Conservation (phyloP, 64 coral and sea anemone species). For the Actinia tenebrosa region DNA sequence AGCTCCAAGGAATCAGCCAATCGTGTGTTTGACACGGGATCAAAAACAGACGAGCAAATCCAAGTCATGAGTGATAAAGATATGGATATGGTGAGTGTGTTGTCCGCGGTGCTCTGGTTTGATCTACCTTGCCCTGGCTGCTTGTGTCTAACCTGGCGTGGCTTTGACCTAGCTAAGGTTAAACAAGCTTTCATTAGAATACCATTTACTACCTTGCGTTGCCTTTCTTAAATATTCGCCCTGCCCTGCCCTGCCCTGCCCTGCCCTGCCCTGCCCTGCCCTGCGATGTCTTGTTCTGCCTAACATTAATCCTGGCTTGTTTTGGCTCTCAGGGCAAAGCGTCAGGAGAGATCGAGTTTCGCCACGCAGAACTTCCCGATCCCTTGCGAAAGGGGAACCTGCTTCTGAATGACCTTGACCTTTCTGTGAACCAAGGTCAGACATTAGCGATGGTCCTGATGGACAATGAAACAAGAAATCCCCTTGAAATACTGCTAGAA, state of each 20-base stretch:
- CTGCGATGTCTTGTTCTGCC: too few relatives aligned
- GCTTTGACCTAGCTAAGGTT: too few relatives aligned
- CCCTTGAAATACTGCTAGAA: conserved; percentile 63
- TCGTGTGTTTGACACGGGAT: conserved; percentile 19
- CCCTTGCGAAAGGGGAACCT: conserved; percentile 29
- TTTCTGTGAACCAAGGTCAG: conserved; percentile 28
- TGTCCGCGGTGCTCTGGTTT: too few relatives aligned
- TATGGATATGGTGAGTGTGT: conserved; percentile 23
- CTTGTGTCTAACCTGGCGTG: too few relatives aligned
- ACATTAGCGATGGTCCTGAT: conserved; percentile 51
- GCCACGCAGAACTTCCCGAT: conserved; percentile 59
- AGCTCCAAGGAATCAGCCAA: conserved; percentile 30
- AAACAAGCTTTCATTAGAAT: too few relatives aligned
- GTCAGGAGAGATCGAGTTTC: conserved; percentile 50
- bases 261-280: too few relatives aligned
- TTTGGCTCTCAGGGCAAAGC: not conserved
- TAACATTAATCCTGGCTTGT: not conserved
- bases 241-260: too few relatives aligned
- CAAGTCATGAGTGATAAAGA: not conserved
- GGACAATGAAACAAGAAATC: conserved; percentile 50
- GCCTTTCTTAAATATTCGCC: too few relatives aligned
- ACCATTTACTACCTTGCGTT: too few relatives aligned
- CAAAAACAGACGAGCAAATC: not conserved
- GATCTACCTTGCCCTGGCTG: too few relatives aligned
- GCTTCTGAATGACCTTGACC: conserved; percentile 48